phyloP scores from a whole-genome alignment of 2,888 invertebrate species.

The Theristus sp. region DNA sequence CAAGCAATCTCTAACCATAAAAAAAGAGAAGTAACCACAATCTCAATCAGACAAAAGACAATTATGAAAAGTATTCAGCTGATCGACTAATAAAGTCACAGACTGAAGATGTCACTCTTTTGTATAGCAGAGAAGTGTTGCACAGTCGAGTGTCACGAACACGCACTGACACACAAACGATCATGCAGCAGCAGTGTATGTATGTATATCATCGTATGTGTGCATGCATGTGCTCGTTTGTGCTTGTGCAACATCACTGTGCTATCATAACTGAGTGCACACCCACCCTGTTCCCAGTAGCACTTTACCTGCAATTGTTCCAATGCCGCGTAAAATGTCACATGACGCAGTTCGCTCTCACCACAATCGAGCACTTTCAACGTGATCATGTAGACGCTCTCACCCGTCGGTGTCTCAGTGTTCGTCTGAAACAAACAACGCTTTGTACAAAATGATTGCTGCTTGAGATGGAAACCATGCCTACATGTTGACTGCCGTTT shows the following conservation, averaged over 20 bases:
- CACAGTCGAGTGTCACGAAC: background rate
- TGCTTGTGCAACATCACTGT: background rate
- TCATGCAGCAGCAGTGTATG: background rate
- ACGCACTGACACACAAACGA: background rate
- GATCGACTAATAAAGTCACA: background rate
- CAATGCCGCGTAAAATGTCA: background rate
- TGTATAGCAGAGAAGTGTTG: too few species aligned
- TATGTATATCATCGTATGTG: background rate
- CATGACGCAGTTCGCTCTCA: background rate
- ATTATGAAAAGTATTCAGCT: too few species aligned
- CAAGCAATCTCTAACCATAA: too few species aligned
- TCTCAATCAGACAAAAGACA: too few species aligned
- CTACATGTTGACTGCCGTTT: too few species aligned
- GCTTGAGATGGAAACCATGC: too few species aligned
- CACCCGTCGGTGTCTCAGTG: background rate
- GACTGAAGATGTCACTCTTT: too few species aligned
- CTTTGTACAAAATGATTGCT: background rate
- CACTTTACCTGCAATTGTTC: background rate
- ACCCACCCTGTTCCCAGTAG: background rate
- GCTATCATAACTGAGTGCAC: too few species aligned
- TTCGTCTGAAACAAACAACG: background rate
- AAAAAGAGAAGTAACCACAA: too few species aligned
- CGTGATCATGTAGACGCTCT: background rate
- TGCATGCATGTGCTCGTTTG: background rate
- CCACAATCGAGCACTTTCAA: background rate